These are phyloP conservation scores for Acrossocheilus fasciatus DNA, from an alignment of 2,797 vertebrate species.

Conservation along the genomic window DNA sequence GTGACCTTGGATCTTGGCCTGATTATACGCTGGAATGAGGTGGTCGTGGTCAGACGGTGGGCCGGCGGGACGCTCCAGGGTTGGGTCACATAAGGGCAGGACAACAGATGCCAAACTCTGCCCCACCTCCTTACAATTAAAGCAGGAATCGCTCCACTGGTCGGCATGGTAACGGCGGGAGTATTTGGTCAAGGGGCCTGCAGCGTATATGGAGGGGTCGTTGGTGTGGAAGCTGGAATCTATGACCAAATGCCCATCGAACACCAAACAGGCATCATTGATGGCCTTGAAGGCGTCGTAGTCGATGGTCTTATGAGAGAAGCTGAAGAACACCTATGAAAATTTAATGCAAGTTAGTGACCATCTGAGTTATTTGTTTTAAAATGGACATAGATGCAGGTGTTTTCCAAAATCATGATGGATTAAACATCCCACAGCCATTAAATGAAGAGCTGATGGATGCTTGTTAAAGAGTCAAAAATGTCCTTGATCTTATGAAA, in stretches of 20 bases:
- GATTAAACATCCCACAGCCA: not conserved
- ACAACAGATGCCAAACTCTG: slow-evolving; percentile 83
- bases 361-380: not conserved
- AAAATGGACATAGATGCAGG: not conserved
- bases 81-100: slow-evolving; percentile 85
- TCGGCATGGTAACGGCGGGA: slow-evolving; percentile 82
- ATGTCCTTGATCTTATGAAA: not conserved
- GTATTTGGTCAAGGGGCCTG: slow-evolving; percentile 91
- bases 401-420: not conserved
- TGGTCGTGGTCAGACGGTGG: slow-evolving; percentile 66
- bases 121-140: slow-evolving; percentile 90
- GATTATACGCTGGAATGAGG: slow-evolving; percentile 83
- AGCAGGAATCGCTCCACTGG: slow-evolving; percentile 83
- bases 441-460: not conserved
- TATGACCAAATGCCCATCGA: slow-evolving; percentile 88
- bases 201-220: slow-evolving; percentile 82
- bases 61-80: slow-evolving; percentile 63
- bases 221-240: slow-evolving; percentile 83
- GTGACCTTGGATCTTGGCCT: slow-evolving; percentile 86
- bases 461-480: not conserved
- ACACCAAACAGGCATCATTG: slow-evolving; percentile 85
- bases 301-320: slow-evolving; percentile 84
- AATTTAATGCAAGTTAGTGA: not conserved
- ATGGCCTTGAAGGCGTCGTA: slow-evolving; percentile 83
- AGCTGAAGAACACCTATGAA: slow-evolving; percentile 87